Conservation (phyloP, 2,113 vertebrate species). For the Bostrychus sinensis region DNA sequence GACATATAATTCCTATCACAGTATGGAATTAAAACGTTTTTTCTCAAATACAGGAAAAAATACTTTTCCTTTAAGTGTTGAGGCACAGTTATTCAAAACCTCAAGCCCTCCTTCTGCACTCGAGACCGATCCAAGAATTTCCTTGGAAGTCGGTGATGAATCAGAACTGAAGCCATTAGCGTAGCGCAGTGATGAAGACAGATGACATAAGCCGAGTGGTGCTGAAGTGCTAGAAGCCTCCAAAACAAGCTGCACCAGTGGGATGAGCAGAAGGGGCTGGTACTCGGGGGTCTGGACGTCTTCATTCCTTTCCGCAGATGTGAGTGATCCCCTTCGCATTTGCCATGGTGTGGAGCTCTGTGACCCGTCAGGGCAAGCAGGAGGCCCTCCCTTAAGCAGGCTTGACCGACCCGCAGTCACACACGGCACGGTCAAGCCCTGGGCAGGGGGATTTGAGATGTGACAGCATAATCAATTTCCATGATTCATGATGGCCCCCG, state of each 20-base stretch:
- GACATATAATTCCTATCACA: too few relatives aligned
- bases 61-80: conserved; percentile 33
- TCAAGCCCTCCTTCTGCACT: conserved; percentile 26
- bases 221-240: conserved; percentile 52
- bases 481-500: conserved; percentile 72
- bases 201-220: conserved; percentile 56
- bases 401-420: conserved; percentile 77
- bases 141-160: conserved; percentile 25
- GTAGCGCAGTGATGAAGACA: conserved; percentile 53
- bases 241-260: conserved; percentile 12
- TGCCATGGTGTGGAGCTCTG: conserved; percentile 51
- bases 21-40: too few relatives aligned
- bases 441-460: conserved; percentile 69
- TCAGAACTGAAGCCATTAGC: conserved; percentile 45
- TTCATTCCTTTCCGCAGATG: conserved; percentile 73
- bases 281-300: conserved; percentile 69
- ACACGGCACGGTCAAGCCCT: conserved; percentile 70
- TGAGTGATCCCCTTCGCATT: conserved; percentile 71
- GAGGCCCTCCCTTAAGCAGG: conserved; percentile 70
- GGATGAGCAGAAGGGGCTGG: conserved; percentile 25
- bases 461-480: conserved; percentile 80
- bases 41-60: not conserved
- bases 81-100: conserved; percentile 56
- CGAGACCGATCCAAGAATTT: conserved; percentile 49
- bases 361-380: conserved; percentile 70